These are phyloP conservation scores for Callocephalon fimbriatum DNA, from an alignment of 2,113 vertebrate genomes.

Conservation along the genomic window DNA sequence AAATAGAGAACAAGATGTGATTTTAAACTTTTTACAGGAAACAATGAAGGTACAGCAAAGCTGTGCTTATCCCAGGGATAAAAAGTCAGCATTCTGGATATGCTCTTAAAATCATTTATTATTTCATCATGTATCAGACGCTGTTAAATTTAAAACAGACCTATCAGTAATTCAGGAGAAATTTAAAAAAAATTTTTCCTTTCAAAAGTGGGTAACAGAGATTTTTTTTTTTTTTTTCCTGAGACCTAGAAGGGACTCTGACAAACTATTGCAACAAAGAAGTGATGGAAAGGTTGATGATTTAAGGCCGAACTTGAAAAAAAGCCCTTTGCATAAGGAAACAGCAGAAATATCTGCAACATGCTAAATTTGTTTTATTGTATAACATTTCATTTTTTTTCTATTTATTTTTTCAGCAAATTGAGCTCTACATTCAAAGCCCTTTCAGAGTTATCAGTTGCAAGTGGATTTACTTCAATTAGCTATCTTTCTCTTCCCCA, in stretches of 20 bases:
- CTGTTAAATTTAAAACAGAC: background rate
- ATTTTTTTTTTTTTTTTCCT: background rate
- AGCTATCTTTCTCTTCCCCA: background rate
- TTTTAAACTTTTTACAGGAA: background rate
- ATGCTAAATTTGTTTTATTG: background rate
- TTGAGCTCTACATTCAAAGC: background rate
- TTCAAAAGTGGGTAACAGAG: background rate
- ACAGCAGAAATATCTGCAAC: background rate
- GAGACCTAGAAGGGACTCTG: background rate
- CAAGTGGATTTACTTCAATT: background rate
- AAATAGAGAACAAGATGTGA: background rate
- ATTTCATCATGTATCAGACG: background rate
- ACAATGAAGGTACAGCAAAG: background rate
- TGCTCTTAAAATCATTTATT: background rate
- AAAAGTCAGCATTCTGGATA: background rate
- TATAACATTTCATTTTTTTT: background rate
- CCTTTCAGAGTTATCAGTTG: background rate
- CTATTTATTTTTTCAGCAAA: background rate
- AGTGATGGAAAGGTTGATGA: background rate
- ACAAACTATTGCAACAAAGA: background rate
- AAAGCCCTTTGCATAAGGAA: background rate
- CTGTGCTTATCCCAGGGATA: background rate
- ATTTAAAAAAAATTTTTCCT: background rate
- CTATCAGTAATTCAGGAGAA: background rate
- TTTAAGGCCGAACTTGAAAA: background rate